Conservation (phyloP, 2,888 invertebrate genomes). For the Polyommatus iphigenia region DNA sequence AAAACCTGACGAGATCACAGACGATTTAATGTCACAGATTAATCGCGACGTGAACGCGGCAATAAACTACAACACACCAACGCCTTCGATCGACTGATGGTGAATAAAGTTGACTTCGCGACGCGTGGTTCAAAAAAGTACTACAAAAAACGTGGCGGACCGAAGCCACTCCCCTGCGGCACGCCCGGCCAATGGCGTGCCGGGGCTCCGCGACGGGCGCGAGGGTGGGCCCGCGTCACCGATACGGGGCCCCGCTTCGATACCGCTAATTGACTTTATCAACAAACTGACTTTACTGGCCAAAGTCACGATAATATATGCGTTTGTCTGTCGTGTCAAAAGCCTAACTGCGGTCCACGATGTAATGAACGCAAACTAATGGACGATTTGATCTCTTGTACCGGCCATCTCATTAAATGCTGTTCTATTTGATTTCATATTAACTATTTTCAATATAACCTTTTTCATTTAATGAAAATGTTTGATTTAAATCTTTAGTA, state of each 20-base stretch:
- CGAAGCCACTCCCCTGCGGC: conserved; percentile 69
- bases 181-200: conserved; percentile 67
- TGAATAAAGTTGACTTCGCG: conserved; percentile 73
- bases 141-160: conserved; percentile 69
- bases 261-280: conserved; percentile 80
- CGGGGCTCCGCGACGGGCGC: conserved; percentile 56
- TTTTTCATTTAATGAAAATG: not conserved
- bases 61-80: conserved; percentile 78
- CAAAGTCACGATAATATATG: conserved; percentile 78
- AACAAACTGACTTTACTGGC: conserved; percentile 79
- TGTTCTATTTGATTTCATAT: conserved; percentile 31
- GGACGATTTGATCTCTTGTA: conserved; percentile 60
- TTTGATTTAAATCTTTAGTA: not conserved
- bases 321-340: conserved; percentile 77
- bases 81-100: conserved; percentile 76
- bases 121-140: conserved; percentile 67
- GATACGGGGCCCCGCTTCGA: conserved; percentile 77
- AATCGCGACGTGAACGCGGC: conserved; percentile 60
- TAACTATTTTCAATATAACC: not conserved
- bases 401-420: conserved; percentile 31
- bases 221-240: conserved; percentile 74
- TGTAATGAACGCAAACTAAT: conserved; percentile 72
- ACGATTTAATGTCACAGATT: conserved; percentile 65
- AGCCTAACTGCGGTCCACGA: conserved; percentile 72
- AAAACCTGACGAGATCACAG: conserved; percentile 55